Conservation (phyloP, 2,888 invertebrate genomes). For the Linnaemya tessellans region DNA sequence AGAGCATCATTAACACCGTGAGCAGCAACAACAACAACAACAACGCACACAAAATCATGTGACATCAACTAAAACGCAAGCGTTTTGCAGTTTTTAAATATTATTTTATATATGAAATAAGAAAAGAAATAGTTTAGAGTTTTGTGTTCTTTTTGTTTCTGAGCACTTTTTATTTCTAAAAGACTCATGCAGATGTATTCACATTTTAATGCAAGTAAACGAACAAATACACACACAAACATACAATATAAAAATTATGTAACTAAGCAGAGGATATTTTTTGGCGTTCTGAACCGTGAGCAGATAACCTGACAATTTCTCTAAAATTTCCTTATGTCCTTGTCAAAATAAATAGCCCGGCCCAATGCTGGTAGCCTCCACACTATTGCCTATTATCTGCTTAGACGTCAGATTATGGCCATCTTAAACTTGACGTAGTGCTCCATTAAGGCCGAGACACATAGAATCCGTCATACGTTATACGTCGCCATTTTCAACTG, state of each 20-base stretch:
- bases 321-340: no score
- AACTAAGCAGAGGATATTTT: not conserved
- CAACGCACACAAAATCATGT: slow-evolving; percentile 27
- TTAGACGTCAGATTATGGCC: no score
- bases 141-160: slow-evolving; percentile 42
- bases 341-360: no score
- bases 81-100: slow-evolving; percentile 25
- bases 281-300: no score
- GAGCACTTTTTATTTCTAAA: slow-evolving; percentile 12
- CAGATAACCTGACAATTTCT: no score
- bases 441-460: no score
- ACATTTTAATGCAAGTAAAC: slow-evolving; percentile 7
- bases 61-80: slow-evolving; percentile 51
- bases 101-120: slow-evolving; percentile 4
- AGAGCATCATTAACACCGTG: slow-evolving; percentile 23
- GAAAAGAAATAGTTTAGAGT: slow-evolving; percentile 38
- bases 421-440: no score
- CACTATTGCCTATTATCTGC: no score
- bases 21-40: slow-evolving; percentile 4
- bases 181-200: slow-evolving; percentile 19
- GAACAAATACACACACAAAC: slow-evolving; percentile 1
- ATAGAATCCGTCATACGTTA: no score
- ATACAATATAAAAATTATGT: not conserved
- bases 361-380: no score
- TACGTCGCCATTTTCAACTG: no score